Base-by-base conservation (phyloP, 1,140 invertebrate species). In the Drosophila nebulosa region DNA sequence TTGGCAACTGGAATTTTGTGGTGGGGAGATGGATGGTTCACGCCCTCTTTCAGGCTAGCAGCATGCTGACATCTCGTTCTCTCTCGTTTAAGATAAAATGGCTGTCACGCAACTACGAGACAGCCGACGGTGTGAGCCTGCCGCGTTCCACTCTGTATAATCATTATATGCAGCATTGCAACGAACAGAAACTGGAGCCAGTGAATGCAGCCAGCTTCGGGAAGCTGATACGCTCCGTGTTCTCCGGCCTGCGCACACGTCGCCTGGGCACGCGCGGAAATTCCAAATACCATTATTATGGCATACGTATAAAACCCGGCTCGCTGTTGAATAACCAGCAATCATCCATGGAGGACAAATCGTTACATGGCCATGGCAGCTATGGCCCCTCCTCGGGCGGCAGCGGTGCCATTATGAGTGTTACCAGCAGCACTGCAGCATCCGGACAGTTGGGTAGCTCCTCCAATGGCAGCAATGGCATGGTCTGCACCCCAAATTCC, bases 211-310 rank as follows among this genome's bases (percentile, higher is more conserved):
- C 99, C 7, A 99, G 98, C 35, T 99, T 99, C 94, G 98, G 99
- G 26, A 99, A 99, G 93, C 93, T 99, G 10, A 99, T 99, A 79
- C 94, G 99, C 39, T 99, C 98, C 4, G 98, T 99, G 35, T 99
- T 99, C 93, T 93, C 99, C 69, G 98, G 98, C 7, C 93, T 99
- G 68, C 93, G 98, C 71, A 99, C 99, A 16, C 93, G 98, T 78
- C 93, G 98, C 50, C 93, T 99, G 35, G 98, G 99, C 72, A 99
- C 98, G 4, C 94, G 98, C 76, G 98, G 98, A n/a, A 99, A 99
- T 93, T 99, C 98, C 4, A 99, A 99, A 91, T 99, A 99, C 92
- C 98, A 99, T 93, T 99, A 99, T 92, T 99, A 99, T 93, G 99
- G 99, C n/a, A 99, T 99, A 69, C 94, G 98, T 51, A 96, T 99